Base-by-base conservation (phyloP, 1,140 invertebrate species). In the Grapholita molesta region DNA sequence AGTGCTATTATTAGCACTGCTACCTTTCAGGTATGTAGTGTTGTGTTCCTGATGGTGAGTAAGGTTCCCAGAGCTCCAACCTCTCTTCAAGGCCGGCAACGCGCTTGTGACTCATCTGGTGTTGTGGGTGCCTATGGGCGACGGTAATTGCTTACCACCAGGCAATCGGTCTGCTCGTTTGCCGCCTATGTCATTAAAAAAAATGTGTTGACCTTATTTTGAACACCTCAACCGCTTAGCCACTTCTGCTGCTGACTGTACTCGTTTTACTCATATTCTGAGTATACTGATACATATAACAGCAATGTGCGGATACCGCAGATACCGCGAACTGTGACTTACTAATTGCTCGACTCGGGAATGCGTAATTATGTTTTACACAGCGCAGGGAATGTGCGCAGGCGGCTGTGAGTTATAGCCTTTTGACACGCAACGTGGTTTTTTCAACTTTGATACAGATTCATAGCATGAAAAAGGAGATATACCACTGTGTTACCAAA, bases 301-400 rank as follows among this genome's bases (percentile, higher is more conserved):
- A 21, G n/a, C 35, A 21, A 48, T 18, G 21, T n/a, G 6, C 21
- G 18, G 42, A 48, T 48, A 48, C 42, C 42, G 18, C 18, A 18
- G 42, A 48, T 48, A 9, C 42, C 42, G 18, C 18, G 38, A 12
- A 21, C 7, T 7, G 28, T 18, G 15, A 48, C 28, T 4, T 30
- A 9, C 42, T 61, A 61, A 61, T 61, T 61, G 55, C 28, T 25
- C 25, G 28, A 61, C 12, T 61, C 18, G n/a, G n/a, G 55, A 61
- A 61, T 28, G 55, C 55, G 25, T 25, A 30, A 61, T 61, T 61
- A 61, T 61, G 55, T 61, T 61, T 30, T 28, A 28, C 55, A 61
- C 24, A 15, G 25, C 55, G 53, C 5, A 9, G 23, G 12, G 53
- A 57, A 57, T 57, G 53, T 57, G 53, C 24, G 53, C 53, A 24